phyloP scores from a whole-genome alignment of 2,888 invertebrate genomes.

The Leucophora obtusa region DNA sequence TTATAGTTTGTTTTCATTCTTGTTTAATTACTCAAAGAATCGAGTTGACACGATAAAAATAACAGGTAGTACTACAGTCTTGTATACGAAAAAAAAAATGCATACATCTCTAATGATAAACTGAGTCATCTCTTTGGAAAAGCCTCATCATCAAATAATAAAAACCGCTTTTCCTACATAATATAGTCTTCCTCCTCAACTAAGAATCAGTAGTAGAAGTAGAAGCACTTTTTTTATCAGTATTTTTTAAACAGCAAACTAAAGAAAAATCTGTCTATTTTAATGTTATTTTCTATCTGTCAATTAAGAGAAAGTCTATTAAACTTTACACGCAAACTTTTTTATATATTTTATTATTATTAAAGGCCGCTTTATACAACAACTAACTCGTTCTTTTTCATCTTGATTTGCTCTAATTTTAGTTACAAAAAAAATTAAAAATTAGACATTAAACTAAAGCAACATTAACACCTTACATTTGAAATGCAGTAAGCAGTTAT shows the following conservation, averaged over 20 bases:
- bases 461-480: conserved; percentile 8
- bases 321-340: conserved; percentile 32
- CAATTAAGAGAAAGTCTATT: conserved; percentile 51
- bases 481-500: conserved; percentile 38
- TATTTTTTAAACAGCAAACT: not conserved
- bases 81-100: not conserved
- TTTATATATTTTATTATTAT: no score
- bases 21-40: conserved; percentile 50
- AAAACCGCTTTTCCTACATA: conserved; percentile 5
- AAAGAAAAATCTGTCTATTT: conserved; percentile 3
- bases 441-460: not conserved
- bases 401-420: conserved; percentile 21
- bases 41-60: not conserved
- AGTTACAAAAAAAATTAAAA: conserved; percentile 6
- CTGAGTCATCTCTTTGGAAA: not conserved
- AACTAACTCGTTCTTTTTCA: conserved; percentile 14
- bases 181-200: not conserved
- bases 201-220: no score
- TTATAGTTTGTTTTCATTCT: conserved; percentile 38
- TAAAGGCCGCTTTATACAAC: conserved; percentile 16
- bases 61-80: conserved; percentile 23
- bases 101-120: not conserved
- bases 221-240: no score
- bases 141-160: not conserved
- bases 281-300: conserved; percentile 43